These are phyloP conservation scores for Tapirus terrestris DNA, from an alignment of 2,113 vertebrate species.

Conservation along the genomic window DNA sequence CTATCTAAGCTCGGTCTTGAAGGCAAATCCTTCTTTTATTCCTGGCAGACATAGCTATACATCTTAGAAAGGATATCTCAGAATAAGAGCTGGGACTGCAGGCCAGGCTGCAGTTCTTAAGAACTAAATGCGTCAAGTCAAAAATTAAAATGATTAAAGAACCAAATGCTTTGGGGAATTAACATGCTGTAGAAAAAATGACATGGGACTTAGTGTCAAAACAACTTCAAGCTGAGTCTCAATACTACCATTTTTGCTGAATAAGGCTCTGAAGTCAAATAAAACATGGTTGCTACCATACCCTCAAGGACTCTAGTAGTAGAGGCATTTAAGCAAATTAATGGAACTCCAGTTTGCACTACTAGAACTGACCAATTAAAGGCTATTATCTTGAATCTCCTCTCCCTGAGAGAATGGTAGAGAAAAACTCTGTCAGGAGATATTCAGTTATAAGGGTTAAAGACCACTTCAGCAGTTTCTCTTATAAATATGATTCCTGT, in stretches of 20 bases:
- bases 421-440: background rate
- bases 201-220: background rate
- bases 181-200: background rate
- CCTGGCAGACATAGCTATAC: background rate
- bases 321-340: background rate
- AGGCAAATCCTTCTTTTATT: background rate
- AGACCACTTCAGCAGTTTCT: background rate
- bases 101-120: background rate
- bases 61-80: background rate
- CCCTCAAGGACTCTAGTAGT: background rate
- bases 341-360: background rate
- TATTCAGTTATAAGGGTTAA: background rate
- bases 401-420: background rate
- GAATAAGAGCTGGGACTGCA: background rate
- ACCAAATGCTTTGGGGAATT: background rate
- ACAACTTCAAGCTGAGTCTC: background rate
- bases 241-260: background rate
- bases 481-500: background rate
- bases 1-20: background rate
- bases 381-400: background rate
- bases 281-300: background rate
- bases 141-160: background rate
- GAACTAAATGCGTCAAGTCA: background rate
- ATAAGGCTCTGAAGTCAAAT: background rate
- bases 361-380: background rate